Conservation (phyloP, 1,140 invertebrate genomes). For the Sminthurinus signatus region DNA sequence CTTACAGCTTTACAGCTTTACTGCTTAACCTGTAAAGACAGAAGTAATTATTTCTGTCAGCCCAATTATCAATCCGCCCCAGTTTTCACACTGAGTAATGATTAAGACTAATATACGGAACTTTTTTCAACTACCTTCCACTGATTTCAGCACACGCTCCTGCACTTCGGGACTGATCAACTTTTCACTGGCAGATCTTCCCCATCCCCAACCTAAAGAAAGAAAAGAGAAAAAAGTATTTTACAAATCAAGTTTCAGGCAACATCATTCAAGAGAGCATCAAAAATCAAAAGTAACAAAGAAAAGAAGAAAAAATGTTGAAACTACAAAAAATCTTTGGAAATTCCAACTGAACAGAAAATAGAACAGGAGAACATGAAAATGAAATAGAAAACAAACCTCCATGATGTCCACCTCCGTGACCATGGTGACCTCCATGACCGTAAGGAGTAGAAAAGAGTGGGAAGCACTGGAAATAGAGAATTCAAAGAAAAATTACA, state of each 20-base stretch:
- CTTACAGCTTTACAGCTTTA: not conserved
- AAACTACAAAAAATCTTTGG: too few species aligned
- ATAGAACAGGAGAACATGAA: too few species aligned
- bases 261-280: too few species aligned
- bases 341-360: too few species aligned
- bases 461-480: constrained; percentile 3
- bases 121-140: too few species aligned
- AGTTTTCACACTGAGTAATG: too few species aligned
- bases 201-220: constrained; percentile 7
- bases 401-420: not conserved
- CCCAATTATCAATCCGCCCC: not conserved
- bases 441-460: constrained; percentile 1
- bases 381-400: too few species aligned
- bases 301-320: too few species aligned
- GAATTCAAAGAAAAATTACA: too few species aligned
- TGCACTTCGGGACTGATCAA: not conserved
- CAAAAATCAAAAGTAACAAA: too few species aligned
- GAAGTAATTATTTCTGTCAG: constrained; percentile 12
- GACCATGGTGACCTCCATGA: not conserved
- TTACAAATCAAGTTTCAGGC: too few species aligned
- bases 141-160: constrained; percentile 3
- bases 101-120: too few species aligned
- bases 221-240: not conserved
- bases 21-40: constrained; percentile 6
- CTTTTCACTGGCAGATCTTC: not conserved